Evolutionary conservation across 2,888 invertebrate species (phyloP), one percentile per base, ranked within the genome.

Genomic region (Lasioglossum lativentre): DNA sequence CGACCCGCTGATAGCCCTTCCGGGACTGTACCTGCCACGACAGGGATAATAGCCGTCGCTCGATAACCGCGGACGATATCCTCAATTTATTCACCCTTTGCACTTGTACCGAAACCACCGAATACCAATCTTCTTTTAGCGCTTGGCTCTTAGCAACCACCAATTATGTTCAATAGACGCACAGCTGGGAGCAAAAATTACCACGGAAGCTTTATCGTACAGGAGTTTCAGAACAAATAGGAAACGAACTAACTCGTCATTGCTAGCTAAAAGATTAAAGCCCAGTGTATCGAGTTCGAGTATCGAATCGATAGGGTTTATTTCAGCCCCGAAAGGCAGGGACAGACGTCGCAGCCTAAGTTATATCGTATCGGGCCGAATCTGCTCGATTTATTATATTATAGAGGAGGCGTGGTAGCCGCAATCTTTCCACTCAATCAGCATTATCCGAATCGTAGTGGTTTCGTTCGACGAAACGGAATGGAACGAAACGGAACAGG

Each of bases 381-480:
- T 30, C 66, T 40, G 10, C 1, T 14, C 19, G 23, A 68, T 38
- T 38, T 30, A 59, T 42, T 42, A 40, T 27, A 42, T 30, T 42
- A 42, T 27, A 42, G 59, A n/a, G 3, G 0, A 12, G 30, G 38
- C 23, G 10, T 42, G 34, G n/a, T 34, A 12, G 27, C 59, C n/a
- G 16, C 74, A 59, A 77, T 45, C 59, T 45, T 45, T 40, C 47
- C 59, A 34, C 72, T 82, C 81, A 12, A 82, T 78, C 78, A 52
- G 16, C 73, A 45, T 68, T 73, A 82, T 16, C 73, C 73, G 73
- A 27, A 16, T 42, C 10, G 68, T 52, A 71, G 59, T 5, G 27
- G n/a, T 77, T 27, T 45, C n/a, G 59, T 19, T 16, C 4, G 30
- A 68, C 38, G 63, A 52, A 45, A 27, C 42, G n/a, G 16, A 56